phyloP scores from a whole-genome alignment of 2,797 vertebrate species.

The Xyrichtys novacula region DNA sequence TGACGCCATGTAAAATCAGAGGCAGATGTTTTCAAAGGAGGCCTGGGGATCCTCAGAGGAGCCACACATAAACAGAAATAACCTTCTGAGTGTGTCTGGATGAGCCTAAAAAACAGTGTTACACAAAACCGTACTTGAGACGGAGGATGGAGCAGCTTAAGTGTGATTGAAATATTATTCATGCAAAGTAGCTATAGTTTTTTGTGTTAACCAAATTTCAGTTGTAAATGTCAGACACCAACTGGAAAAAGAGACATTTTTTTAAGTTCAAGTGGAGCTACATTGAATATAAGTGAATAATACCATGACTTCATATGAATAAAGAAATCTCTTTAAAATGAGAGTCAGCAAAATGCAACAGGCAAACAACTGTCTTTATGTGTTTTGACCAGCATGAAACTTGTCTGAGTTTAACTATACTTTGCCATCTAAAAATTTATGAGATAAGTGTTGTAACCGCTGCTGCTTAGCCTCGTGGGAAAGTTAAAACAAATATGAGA shows the following conservation, averaged over 20 bases:
- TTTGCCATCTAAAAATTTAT: neutral
- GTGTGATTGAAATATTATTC: constrained; percentile 27
- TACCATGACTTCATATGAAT: no score
- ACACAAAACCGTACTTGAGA: constrained; percentile 45
- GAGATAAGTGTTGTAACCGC: neutral
- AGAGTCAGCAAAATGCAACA: constrained; percentile 10
- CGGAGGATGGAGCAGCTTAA: constrained; percentile 7
- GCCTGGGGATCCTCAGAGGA: constrained; percentile 60
- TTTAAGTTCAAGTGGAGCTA: constrained; percentile 1
- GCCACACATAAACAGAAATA: constrained; percentile 69
- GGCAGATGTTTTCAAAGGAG: constrained; percentile 84
- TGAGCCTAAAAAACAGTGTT: constrained; percentile 38
- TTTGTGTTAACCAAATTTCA: neutral
- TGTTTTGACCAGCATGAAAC: neutral
- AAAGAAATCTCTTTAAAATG: constrained; percentile 11
- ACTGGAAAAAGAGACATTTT: neutral
- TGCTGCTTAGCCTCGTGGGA: neutral
- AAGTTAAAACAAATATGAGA: neutral
- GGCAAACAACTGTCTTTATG: neutral
- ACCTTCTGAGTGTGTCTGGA: constrained; percentile 65
- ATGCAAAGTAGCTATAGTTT: neutral
- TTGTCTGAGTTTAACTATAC: no score
- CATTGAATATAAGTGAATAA: neutral
- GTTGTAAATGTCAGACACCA: constrained; percentile 7
- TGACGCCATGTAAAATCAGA: constrained; percentile 84